Percentiles rank a stretch among this genome's conserved stretches.
These are phyloP conservation scores for Metallyticus violacea DNA, from an alignment of 2,888 invertebrate species.

Conservation along the genomic window DNA sequence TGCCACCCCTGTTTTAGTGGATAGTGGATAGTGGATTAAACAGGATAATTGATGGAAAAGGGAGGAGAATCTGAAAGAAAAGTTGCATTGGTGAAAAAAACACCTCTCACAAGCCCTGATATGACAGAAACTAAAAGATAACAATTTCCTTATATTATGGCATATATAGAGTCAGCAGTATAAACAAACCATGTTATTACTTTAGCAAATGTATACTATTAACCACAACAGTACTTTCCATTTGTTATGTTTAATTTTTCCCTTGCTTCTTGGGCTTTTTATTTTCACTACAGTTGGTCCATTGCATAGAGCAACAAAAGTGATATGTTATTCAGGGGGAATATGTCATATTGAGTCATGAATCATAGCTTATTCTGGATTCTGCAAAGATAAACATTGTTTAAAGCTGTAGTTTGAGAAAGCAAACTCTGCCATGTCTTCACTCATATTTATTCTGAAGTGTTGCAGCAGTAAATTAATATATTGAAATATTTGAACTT, in stretches of 20 bases:
- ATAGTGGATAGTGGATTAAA: too few relatives aligned
- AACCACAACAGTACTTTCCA: background rate
- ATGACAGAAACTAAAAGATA: too few relatives aligned
- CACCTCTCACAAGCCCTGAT: too few relatives aligned
- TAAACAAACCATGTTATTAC: background rate
- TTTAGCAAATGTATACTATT: background rate
- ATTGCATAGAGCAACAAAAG: background rate
- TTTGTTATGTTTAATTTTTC: background rate
- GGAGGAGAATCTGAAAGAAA: too few relatives aligned
- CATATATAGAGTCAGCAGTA: background rate
- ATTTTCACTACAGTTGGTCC: background rate
- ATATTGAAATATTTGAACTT: too few relatives aligned
- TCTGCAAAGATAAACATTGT: background rate
- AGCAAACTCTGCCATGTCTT: background rate
- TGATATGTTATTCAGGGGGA: background rate
- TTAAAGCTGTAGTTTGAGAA: background rate
- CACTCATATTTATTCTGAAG: too few relatives aligned
- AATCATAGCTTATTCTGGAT: background rate
- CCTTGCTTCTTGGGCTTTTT: background rate
- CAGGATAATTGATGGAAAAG: too few relatives aligned
- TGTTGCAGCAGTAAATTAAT: too few relatives aligned
- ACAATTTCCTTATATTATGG: background rate
- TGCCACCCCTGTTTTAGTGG: too few relatives aligned
- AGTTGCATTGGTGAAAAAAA: too few relatives aligned
- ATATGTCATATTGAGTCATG: background rate